A percentile compares a stretch with the other conserved stretches of the same genome.
Evolutionary conservation across 2,888 invertebrate species (phyloP).

Genomic region (Oligia latruncula): DNA sequence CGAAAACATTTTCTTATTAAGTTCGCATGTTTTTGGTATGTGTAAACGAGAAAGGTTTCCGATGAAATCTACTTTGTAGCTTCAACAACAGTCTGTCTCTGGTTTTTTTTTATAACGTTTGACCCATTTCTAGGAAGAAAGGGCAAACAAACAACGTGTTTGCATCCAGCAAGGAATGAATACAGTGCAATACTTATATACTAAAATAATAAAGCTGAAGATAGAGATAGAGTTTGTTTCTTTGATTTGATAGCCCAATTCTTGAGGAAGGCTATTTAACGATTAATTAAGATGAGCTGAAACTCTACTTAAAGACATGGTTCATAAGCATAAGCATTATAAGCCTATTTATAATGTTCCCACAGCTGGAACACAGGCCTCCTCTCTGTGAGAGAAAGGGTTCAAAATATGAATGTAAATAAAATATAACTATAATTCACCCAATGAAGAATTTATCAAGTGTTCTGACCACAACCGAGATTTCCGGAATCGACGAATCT

Average conservation of each 20-base stretch:
- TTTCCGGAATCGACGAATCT: not conserved
- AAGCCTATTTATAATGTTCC: too few relatives aligned
- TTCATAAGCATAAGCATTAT: not conserved
- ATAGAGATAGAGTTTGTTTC: not conserved
- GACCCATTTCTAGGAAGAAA: too few relatives aligned
- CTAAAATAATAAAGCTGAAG: not conserved
- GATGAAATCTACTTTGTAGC: not conserved
- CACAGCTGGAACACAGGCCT: too few relatives aligned
- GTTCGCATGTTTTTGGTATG: constrained; percentile 11
- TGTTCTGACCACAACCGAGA: not conserved
- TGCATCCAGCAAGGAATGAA: not conserved
- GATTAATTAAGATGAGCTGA: not conserved
- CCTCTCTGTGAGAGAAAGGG: not conserved
- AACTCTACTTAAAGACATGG: not conserved
- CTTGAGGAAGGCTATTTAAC: not conserved
- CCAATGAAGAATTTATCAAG: not conserved
- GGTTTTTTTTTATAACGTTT: not conserved
- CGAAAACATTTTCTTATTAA: constrained; percentile 27
- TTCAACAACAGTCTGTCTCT: not conserved
- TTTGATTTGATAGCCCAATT: not conserved
- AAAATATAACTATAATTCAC: not conserved
- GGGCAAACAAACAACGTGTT: not conserved
- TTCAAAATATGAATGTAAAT: not conserved
- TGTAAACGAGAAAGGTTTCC: constrained; percentile 7
- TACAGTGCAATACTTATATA: not conserved